Evolutionary conservation across 64 coral and sea anemone genomes (phyloP).

Genomic region (Montipora foliosa): DNA sequence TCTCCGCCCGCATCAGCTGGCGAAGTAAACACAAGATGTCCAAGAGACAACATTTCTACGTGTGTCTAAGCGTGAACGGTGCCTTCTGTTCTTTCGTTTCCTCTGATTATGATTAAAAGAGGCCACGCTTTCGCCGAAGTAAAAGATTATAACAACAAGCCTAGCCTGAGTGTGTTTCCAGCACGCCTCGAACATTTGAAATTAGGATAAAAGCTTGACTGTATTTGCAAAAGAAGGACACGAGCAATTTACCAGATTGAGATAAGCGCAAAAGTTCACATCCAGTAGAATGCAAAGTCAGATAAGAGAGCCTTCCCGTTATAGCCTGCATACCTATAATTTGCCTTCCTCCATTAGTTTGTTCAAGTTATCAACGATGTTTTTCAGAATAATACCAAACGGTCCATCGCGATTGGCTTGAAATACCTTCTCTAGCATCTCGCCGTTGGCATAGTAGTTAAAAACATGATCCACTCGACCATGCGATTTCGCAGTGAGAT

Average conservation of each 20-base stretch:
- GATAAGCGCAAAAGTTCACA: slow-evolving; percentile 24
- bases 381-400: slow-evolving; percentile 72
- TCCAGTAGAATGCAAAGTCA: slow-evolving; percentile 31
- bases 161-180: slow-evolving; percentile 5
- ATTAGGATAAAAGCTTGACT: slow-evolving; percentile 3
- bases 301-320: slow-evolving; percentile 6
- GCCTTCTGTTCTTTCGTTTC: neutral
- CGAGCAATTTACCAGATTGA: neutral
- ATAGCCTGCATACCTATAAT: slow-evolving; percentile 47
- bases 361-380: slow-evolving; percentile 92
- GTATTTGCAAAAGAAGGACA: slow-evolving; percentile 9
- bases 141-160: slow-evolving; percentile 49
- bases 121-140: slow-evolving; percentile 16
- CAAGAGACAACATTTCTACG: too few species aligned
- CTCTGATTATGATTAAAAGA: neutral
- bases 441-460: slow-evolving; percentile 90
- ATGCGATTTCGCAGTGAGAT: slow-evolving; percentile 96
- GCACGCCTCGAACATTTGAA: slow-evolving; percentile 47
- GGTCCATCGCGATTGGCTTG: slow-evolving; percentile 56
- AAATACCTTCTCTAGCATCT: slow-evolving; percentile 90
- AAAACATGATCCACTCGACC: slow-evolving; percentile 97
- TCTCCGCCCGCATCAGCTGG: neutral
- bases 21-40: too few species aligned
- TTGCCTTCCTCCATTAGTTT: slow-evolving; percentile 97
- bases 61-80: neutral